Percentiles rank a stretch among this genome's conserved stretches.
These are phyloP conservation scores for Gerris buenoi DNA, from an alignment of 1,140 invertebrate genomes.

Conservation along the genomic window DNA sequence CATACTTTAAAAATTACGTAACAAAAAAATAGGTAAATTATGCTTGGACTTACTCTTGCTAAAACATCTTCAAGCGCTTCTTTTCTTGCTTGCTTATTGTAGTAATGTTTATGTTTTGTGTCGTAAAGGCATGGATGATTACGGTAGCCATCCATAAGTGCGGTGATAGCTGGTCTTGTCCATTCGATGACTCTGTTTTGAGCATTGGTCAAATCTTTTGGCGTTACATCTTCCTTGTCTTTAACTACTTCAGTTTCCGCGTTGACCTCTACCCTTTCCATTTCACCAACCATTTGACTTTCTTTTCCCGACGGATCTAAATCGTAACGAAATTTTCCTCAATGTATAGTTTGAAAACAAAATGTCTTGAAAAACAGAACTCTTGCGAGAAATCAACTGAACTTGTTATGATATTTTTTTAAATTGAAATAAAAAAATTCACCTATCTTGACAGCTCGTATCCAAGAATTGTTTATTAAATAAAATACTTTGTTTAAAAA, in stretches of 20 bases:
- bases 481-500: background rate
- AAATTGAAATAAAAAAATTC: background rate
- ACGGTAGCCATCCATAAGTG: background rate
- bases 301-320: no score
- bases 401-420: background rate
- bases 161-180: background rate
- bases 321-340: background rate
- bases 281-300: no score
- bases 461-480: background rate
- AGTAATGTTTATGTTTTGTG: background rate
- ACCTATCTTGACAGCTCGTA: background rate
- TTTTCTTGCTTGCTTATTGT: background rate
- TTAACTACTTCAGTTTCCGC: background rate
- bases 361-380: no score
- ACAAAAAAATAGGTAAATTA: no score
- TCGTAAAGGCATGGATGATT: background rate
- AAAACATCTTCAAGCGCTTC: background rate
- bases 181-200: background rate
- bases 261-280: no score
- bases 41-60: background rate
- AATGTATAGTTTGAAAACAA: background rate
- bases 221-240: background rate
- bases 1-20: no score
- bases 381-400: no score
- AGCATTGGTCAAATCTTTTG: background rate